These are phyloP conservation scores for Lordiphosa collinella DNA, from an alignment of 1,140 invertebrate genomes.

Conservation along the genomic window DNA sequence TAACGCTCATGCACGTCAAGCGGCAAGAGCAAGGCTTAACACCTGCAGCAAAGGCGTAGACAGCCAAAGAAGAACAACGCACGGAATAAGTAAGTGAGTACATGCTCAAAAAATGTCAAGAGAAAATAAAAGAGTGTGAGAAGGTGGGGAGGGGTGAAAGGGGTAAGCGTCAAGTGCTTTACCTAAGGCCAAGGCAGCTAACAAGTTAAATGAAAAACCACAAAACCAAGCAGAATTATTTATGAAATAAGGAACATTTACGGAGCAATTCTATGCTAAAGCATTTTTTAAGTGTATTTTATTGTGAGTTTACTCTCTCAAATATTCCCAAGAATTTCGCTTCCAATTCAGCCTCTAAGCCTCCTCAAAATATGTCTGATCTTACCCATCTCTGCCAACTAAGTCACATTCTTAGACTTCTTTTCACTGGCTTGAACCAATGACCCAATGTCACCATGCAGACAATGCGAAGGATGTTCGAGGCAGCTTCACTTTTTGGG, in stretches of 20 bases:
- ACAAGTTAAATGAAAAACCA: too few species aligned
- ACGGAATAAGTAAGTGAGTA: conserved; percentile 65
- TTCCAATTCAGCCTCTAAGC: too few species aligned
- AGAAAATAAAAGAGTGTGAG: conserved; percentile 18
- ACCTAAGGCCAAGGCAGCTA: neutral
- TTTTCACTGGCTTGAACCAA: conserved; percentile 17
- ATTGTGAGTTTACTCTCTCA: too few species aligned
- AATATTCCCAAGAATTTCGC: too few species aligned
- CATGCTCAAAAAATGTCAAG: conserved; percentile 18
- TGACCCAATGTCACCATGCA: conserved; percentile 35
- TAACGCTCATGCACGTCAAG: conserved; percentile 24
- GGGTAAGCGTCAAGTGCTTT: conserved; percentile 34
- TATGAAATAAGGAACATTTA: too few species aligned
- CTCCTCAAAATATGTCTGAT: too few species aligned
- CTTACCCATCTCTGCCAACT: too few species aligned
- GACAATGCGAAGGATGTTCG: conserved; percentile 15
- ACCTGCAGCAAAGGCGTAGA: conserved; percentile 55
- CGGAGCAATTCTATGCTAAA: too few species aligned
- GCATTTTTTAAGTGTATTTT: too few species aligned
- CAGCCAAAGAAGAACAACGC: conserved; percentile 46
- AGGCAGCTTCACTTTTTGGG: conserved; percentile 1
- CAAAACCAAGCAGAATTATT: too few species aligned
- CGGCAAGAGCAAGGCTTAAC: conserved; percentile 41
- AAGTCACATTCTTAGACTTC: neutral
- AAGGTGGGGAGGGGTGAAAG: neutral